phyloP scores from a whole-genome alignment of 2,888 invertebrate species.

The Phlogophora meticulosa region DNA sequence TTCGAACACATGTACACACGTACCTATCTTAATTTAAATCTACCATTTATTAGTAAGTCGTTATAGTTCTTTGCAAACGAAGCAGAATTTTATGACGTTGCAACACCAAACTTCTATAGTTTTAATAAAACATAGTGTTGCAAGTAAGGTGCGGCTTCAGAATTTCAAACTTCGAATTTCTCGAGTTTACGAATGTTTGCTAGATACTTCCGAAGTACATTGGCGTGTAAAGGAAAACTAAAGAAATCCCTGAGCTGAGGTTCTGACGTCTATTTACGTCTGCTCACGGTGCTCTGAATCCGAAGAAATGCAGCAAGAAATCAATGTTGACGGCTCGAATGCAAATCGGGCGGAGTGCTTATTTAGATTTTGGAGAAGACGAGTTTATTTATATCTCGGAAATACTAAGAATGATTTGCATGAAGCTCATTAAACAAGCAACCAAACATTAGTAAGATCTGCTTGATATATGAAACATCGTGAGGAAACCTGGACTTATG shows the following conservation, averaged over 20 bases:
- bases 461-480: too few relatives aligned
- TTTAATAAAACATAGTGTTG: slow-evolving; percentile 44
- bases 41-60: slow-evolving; percentile 23
- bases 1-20: too few relatives aligned
- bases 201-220: slow-evolving; percentile 15
- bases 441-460: too few relatives aligned
- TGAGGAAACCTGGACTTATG: too few relatives aligned
- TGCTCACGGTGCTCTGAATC: slow-evolving; percentile 2
- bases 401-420: too few relatives aligned
- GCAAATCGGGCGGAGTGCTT: slow-evolving; percentile 9
- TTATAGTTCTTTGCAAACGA: slow-evolving; percentile 5
- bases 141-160: slow-evolving; percentile 29
- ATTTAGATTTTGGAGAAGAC: not conserved
- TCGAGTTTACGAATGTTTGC: not conserved
- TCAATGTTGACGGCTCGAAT: slow-evolving; percentile 18
- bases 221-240: slow-evolving; percentile 18
- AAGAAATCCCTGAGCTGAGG: slow-evolving; percentile 25
- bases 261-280: slow-evolving; percentile 18
- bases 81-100: slow-evolving; percentile 27
- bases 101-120: slow-evolving; percentile 19
- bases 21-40: slow-evolving; percentile 42
- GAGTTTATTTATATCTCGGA: not conserved
- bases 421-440: not conserved
- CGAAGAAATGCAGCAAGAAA: slow-evolving; percentile 13
- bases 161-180: slow-evolving; percentile 21